Evolutionary conservation across 2,888 invertebrate genomes (phyloP), one percentile per base, ranked within the genome.

Genomic region (Cephus spinipes): DNA sequence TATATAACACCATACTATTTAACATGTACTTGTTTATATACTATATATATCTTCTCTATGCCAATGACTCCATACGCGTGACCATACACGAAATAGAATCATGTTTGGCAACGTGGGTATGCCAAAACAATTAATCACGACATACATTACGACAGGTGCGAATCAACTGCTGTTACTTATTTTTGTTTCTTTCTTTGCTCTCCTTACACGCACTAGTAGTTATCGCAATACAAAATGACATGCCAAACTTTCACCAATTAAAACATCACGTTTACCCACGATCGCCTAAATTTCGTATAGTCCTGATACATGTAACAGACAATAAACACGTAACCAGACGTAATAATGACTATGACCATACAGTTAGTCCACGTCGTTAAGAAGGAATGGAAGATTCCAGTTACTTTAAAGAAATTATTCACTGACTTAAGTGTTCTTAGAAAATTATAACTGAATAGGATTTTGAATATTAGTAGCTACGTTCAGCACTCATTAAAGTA

Each of bases 51-150:
- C 2, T 55, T 55, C 40, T 23, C 1, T 55, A 55, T 23, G 40
- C 23, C 40, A 23, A 15, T 6, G 9, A 55, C 9, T 55, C 40
- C 6, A 23, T 23, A 55, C 23, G 40, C 23, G 40, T 23, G 40
- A 55, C 40, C 6, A 55, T 55, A 55, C 40, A 55, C 40, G 40
- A 55, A 71, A 31, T 71, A 71, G 71, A 71, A 33, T 71, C 31
- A 30, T 32, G 71, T 71, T 32, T 31, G 31, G 31, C 2, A 15
- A 33, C 31, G 71, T 30, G 35, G 23, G 74, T 35, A 73, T 73
- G 74, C 30, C 35, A 35, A 35, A 73, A 34, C 74, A 35, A 73
- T 73, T n/a, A 35, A 33, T 73, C 74, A 73, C n/a, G 74, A n/a
- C 12, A 73, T 15, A 34, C 73, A 34, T 35, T 73, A 35, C 74